phyloP scores from a whole-genome alignment of 2,113 vertebrate genomes.

The Pteruthius melanotis region DNA sequence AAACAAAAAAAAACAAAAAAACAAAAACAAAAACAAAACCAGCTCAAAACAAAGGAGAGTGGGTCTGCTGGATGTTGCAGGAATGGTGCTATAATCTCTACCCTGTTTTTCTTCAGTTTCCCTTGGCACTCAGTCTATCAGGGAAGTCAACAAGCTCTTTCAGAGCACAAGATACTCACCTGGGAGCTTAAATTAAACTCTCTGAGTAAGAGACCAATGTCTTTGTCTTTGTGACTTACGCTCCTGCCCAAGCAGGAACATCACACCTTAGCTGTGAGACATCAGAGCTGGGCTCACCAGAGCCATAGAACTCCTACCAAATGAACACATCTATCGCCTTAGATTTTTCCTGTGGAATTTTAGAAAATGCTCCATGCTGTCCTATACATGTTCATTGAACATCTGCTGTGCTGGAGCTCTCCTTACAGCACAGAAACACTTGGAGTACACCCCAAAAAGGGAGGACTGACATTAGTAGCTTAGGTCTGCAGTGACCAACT shows the following conservation, averaged over 20 bases:
- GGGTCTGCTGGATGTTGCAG: neutral
- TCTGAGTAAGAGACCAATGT: neutral
- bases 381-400: neutral
- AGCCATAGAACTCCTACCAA: neutral
- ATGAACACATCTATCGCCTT: neutral
- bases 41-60: neutral
- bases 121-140: neutral
- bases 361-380: neutral
- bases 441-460: neutral
- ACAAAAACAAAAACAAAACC: neutral
- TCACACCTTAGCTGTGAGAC: fast-evolving
- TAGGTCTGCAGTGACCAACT: neutral
- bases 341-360: neutral
- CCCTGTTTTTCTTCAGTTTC: neutral
- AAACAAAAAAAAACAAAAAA: neutral
- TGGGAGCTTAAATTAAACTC: neutral
- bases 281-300: neutral
- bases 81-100: neutral
- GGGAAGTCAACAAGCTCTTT: neutral
- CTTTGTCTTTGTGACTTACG: neutral
- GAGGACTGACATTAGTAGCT: neutral
- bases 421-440: neutral
- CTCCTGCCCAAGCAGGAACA: neutral
- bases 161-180: neutral
- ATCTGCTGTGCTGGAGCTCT: neutral